Base-by-base conservation (phyloP, 2,888 invertebrate species). In the Drosophila anomalata region DNA sequence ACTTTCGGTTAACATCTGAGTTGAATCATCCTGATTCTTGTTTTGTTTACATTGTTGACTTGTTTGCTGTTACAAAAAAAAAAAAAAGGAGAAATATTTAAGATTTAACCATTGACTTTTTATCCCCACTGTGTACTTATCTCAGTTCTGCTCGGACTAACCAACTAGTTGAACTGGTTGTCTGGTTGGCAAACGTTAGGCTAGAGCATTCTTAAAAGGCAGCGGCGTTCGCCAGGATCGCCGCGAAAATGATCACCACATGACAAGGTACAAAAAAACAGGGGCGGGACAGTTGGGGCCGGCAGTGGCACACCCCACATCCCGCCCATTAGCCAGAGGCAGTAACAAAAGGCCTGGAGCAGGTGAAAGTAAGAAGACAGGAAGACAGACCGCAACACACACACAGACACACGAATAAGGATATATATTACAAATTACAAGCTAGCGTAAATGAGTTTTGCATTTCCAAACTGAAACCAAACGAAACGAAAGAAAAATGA, bases 131-230 rank as follows among this genome's bases (percentile, higher is more conserved):
- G 61, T 62, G 61, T 62, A 62, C 61, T 62, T 62, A 62, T 54
- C 69, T 69, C 69, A 48, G 69, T 69, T 69, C 53, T 46, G 69
- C 69, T 70, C 73, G 54, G 53, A 65, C 53, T 65, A 59, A 61
- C 67, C 55, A 73, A 80, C 87, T 87, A 77, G 85, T 80, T 72
- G 61, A 86, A 80, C 80, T 80, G 87, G 84, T 86, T 79, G 77
- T 79, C 79, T 42, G 41, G 41, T 42, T 42, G 69, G 31, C 44
- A 56, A 58, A 63, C 58, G 60, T 76, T 73, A 68, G 73, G 57
- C 65, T 70, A 59, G 53, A 72, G 66, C 61, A 61, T 61, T 48
- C 46, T 48, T 51, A 66, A 77, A 42, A 54, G 50, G 57, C 61
- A 55, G 33, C 72, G 48, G 22, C 53, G 47, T 26, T 52, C 39